These are phyloP conservation scores for Thalassarche chlororhynchos DNA, from an alignment of 2,113 vertebrate genomes.

Conservation along the genomic window DNA sequence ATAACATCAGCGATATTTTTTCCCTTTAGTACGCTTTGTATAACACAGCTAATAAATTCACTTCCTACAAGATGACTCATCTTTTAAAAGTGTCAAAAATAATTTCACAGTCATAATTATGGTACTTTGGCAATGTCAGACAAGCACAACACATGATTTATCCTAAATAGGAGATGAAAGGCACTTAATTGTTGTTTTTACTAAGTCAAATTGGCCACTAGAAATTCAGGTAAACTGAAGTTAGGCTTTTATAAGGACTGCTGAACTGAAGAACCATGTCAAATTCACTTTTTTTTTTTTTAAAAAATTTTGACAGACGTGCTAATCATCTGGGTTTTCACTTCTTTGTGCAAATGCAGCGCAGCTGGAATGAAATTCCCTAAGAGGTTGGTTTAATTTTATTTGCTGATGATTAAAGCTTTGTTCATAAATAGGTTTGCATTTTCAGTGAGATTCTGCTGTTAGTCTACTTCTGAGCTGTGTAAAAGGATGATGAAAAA, in stretches of 20 bases:
- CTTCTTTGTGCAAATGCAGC: not conserved
- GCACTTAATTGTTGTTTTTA: not conserved
- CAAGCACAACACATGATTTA: not conserved
- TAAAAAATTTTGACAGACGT: not conserved
- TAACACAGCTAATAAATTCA: not conserved
- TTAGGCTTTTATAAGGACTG: not conserved
- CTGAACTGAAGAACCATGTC: not conserved
- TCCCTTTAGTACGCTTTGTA: not conserved
- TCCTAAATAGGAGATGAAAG: not conserved
- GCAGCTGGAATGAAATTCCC: not conserved
- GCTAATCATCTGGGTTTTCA: not conserved
- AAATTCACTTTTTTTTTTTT: not conserved
- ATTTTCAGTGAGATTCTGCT: not conserved
- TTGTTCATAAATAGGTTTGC: not conserved
- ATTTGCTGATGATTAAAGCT: not conserved
- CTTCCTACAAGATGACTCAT: not conserved
- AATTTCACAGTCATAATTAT: slow-evolving; percentile 45
- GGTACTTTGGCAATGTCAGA: slow-evolving; percentile 13
- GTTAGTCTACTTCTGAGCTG: not conserved
- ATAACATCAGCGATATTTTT: not conserved
- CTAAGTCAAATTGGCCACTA: not conserved
- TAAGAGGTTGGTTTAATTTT: not conserved
- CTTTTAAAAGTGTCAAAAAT: slow-evolving; percentile 52
- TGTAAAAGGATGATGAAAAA: not conserved
- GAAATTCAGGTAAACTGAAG: not conserved